Percentiles rank a stretch among this genome's conserved stretches.
Conservation (phyloP, 2,888 invertebrate genomes). For the Selenia dentaria region DNA sequence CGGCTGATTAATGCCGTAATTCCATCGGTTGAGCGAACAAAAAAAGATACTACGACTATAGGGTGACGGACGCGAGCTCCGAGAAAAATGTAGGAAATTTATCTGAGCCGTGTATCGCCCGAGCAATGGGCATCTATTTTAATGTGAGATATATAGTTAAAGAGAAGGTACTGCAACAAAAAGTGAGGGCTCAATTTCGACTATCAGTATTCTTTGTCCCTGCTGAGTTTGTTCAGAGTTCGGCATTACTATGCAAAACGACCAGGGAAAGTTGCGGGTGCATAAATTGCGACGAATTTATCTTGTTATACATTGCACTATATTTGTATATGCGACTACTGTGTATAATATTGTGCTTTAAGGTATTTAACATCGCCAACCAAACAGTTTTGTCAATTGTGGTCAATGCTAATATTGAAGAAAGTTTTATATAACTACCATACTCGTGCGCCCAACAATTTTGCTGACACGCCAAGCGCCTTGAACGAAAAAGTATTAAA, state of each 20-base stretch:
- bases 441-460: too few relatives aligned
- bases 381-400: too few relatives aligned
- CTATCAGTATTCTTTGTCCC: slow-evolving; percentile 36
- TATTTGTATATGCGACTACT: slow-evolving; percentile 18
- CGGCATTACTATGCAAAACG: slow-evolving; percentile 51
- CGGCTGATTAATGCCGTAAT: slow-evolving; percentile 77
- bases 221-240: slow-evolving; percentile 42
- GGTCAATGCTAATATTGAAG: too few relatives aligned
- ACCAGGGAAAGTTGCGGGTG: slow-evolving; percentile 45
- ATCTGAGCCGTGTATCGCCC: slow-evolving; percentile 63
- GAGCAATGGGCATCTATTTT: slow-evolving; percentile 58
- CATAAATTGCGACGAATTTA: slow-evolving; percentile 43
- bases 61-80: slow-evolving; percentile 62
- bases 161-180: slow-evolving; percentile 31
- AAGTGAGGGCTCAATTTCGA: slow-evolving; percentile 29
- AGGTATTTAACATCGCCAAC: too few relatives aligned
- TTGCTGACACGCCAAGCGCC: too few relatives aligned
- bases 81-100: slow-evolving; percentile 73
- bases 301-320: slow-evolving; percentile 21
- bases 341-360: slow-evolving; percentile 10
- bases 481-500: too few relatives aligned
- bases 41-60: slow-evolving; percentile 68
- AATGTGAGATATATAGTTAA: slow-evolving; percentile 29
- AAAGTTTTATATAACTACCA: too few relatives aligned
- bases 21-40: slow-evolving; percentile 65